Base-by-base conservation (phyloP, 2,797 vertebrate genomes). In the Tokudaia tokunoshimensis region DNA sequence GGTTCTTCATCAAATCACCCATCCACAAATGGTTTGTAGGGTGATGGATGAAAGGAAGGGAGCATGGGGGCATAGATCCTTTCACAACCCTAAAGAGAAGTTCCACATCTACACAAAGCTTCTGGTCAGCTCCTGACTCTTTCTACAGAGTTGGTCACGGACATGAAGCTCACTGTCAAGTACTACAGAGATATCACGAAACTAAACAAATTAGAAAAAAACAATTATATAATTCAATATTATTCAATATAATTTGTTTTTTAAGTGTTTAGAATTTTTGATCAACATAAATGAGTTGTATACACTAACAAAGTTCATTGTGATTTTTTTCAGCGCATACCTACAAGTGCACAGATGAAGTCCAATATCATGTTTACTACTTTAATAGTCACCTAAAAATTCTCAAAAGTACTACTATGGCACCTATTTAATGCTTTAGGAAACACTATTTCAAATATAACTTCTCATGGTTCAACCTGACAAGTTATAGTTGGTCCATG, bases 181-280 rank as follows among this genome's bases (percentile, higher is more conserved):
- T 52, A 59, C 50, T 83, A 0, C 19, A 82, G 78, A 96, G 80
- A 94, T 55, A 55, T 17, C 50, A 47, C 47, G n/a, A 74, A 83
- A 67, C 20, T 84, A 81, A 88, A n/a, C 92, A 12, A 91, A 72
- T 10, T n/a, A 88, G 17, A 24, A 84, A 59, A 59, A 92, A 91
- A 24, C 72, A 86, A 75, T 82, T 26, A 22, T 83, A 59, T 67
- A 55, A 84, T 55, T 96, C 78, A 90, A 1, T 81, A 47, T 72
- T 93, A 67, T 89, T 31, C 95, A 82, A 61, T 75, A 31, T 31
- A 15, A n/a, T 31, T 65, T 47, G 9, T 57, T 57, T 81, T 70
- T 70, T 24, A 59, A 83, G 34, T 37, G 2, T 74, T 74, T 74
- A 47, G 50, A 82, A 26, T 9, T 55, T 34, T 83, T 59, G 13